Base-by-base conservation (phyloP, 2,888 invertebrate species). In the Silvanus unidentatus region DNA sequence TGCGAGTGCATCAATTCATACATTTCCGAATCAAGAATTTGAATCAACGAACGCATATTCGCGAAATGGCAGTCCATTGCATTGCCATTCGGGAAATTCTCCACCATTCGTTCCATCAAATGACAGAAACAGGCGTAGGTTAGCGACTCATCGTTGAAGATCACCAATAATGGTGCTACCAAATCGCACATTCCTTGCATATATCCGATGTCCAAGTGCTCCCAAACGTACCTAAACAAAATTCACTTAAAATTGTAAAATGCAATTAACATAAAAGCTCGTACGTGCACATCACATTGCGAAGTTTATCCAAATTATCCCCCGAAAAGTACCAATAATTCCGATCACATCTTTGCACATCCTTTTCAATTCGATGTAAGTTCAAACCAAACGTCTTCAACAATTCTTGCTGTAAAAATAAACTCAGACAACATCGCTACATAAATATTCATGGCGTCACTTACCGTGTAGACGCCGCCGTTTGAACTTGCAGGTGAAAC, bases 151-250 rank as follows among this genome's bases (percentile, higher is more conserved):
- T 97, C 94, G 63, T 91, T 87, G 74, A 94, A 86, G 63, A 91
- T 86, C 11, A 96, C 95, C 13, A 97, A 77, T 1, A 97, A 74
- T 0, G 95, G 96, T 0, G 96, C 96, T 1, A 88, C 91, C 47
- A 97, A 76, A 73, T 96, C 96, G 70, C 96, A 96, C 96, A 96
- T 97, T 59, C 96, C 96, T 71, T 96, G 96, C 80, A 96, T 91
- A 74, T 97, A 97, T 9, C 96, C 96, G 29, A 86, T 81, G 39
- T 95, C 93, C 55, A 97, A 73, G 68, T 96, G 90, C 66, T 95
- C 90, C 92, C 95, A 96, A 2, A 97, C 95, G 71, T 93, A 96
- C n/a, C 91, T 92, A 60, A 1, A 65, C 48, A 38, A 32, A 39
- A 22, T 27, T 22, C n/a, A 22, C n/a, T 5, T 39, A 10, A 38